These are phyloP conservation scores for Myotis daubentonii DNA, from an alignment of 2,797 vertebrate genomes.

Conservation along the genomic window DNA sequence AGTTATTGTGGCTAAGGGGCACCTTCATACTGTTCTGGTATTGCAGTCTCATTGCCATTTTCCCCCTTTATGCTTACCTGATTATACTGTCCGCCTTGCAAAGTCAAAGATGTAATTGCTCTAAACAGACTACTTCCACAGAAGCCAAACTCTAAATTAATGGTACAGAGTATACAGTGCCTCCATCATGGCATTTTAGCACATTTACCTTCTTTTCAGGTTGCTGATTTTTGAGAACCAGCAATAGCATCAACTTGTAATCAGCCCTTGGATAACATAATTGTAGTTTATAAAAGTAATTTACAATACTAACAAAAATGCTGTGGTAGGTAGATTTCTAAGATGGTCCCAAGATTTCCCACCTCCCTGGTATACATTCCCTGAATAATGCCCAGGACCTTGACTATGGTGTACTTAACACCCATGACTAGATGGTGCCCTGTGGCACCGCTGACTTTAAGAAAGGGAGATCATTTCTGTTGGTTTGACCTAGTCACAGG, in stretches of 20 bases:
- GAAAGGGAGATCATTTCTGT: background rate
- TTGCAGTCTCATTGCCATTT: background rate
- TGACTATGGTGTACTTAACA: background rate
- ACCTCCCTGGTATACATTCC: background rate
- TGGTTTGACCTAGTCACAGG: background rate
- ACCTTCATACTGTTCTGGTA: background rate
- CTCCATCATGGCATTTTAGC: background rate
- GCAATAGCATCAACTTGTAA: background rate
- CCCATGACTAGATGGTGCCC: background rate
- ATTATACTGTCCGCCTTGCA: background rate
- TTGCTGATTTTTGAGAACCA: slow-evolving; percentile 33
- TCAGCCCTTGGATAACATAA: background rate
- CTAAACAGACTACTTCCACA: background rate
- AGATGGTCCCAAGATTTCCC: background rate
- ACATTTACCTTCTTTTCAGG: background rate
- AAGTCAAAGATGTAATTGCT: background rate
- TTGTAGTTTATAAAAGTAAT: slow-evolving; percentile 37
- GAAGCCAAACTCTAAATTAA: slow-evolving; percentile 41
- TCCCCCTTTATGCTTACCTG: background rate
- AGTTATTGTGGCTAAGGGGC: background rate
- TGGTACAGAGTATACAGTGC: background rate
- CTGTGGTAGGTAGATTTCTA: background rate
- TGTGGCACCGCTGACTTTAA: background rate
- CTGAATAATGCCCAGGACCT: background rate
- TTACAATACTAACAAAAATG: slow-evolving; percentile 21